A percentile compares a stretch with the other conserved stretches of the same genome.
These are phyloP conservation scores for Arrhamphus sclerolepis DNA, from an alignment of 2,797 vertebrate genomes.

Conservation along the genomic window DNA sequence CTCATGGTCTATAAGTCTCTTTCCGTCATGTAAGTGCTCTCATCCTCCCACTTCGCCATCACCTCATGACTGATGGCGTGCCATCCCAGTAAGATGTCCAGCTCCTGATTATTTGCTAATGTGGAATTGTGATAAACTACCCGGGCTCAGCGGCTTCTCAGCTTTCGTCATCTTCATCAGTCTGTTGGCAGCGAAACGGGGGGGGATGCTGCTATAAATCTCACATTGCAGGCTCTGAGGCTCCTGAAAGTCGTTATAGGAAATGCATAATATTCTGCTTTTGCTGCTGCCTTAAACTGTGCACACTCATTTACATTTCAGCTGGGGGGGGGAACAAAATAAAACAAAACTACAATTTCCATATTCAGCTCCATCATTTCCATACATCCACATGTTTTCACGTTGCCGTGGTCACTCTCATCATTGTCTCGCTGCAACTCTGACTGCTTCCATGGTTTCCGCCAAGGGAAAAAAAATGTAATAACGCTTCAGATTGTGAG, in stretches of 20 bases:
- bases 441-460: conserved; percentile 10
- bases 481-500: conserved; percentile 23
- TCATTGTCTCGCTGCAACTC: conserved; percentile 17
- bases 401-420: not conserved
- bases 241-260: conserved; percentile 62
- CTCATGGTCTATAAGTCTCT: conserved; percentile 41
- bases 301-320: conserved; percentile 63
- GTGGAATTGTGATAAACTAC: conserved; percentile 50
- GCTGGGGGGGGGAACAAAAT: no score
- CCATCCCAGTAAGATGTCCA: conserved; percentile 32
- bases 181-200: conserved; percentile 55
- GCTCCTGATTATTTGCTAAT: conserved; percentile 49
- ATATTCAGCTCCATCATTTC: conserved; percentile 44
- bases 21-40: conserved; percentile 51
- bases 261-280: conserved; percentile 57
- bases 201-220: conserved; percentile 52
- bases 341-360: conserved; percentile 52
- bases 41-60: conserved; percentile 49
- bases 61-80: conserved; percentile 39
- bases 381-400: conserved; percentile 17
- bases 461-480: conserved; percentile 11
- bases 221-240: conserved; percentile 41
- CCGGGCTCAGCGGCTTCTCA: conserved; percentile 23
- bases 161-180: conserved; percentile 46
- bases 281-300: conserved; percentile 44